These are phyloP conservation scores for Apamea epomidion DNA, from an alignment of 2,888 invertebrate genomes.

Conservation along the genomic window DNA sequence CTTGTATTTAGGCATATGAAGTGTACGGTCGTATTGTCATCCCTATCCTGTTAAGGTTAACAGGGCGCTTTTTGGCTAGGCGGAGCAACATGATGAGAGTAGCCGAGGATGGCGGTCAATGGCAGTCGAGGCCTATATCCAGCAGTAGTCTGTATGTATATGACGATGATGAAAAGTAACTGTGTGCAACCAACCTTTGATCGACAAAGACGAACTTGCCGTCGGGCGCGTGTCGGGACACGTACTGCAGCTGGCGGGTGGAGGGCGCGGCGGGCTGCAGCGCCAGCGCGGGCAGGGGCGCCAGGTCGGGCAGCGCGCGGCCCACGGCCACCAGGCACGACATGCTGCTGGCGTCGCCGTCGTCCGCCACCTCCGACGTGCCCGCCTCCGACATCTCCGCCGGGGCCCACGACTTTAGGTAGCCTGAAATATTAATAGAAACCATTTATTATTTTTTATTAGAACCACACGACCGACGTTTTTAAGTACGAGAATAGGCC, in stretches of 20 bases:
- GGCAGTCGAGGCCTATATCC: neutral
- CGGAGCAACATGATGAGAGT: neutral
- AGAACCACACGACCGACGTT: too few relatives aligned
- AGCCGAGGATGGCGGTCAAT: neutral
- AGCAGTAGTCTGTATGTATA: neutral
- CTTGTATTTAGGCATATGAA: too few relatives aligned
- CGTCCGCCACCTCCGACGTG: slow-evolving; percentile 91
- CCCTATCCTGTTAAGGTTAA: neutral
- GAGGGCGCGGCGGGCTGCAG: slow-evolving; percentile 69
- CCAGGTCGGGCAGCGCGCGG: slow-evolving; percentile 92
- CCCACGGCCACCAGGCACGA: slow-evolving; percentile 97
- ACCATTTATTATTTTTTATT: neutral
- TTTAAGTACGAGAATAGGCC: too few relatives aligned
- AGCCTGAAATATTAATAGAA: slow-evolving; percentile 85
- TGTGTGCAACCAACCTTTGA: slow-evolving; percentile 92
- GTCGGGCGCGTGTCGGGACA: slow-evolving; percentile 96
- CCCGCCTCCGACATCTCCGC: slow-evolving; percentile 93
- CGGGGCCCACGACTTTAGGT: slow-evolving; percentile 97
- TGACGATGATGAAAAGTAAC: neutral
- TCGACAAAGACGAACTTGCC: slow-evolving; percentile 98
- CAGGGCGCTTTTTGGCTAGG: neutral
- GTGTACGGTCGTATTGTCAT: too few relatives aligned
- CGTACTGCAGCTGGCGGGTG: slow-evolving; percentile 93
- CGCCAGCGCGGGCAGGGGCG: slow-evolving; percentile 80
- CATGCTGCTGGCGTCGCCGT: slow-evolving; percentile 91